Conservation (phyloP, 2,797 vertebrate genomes). For the Falco peregrinus region DNA sequence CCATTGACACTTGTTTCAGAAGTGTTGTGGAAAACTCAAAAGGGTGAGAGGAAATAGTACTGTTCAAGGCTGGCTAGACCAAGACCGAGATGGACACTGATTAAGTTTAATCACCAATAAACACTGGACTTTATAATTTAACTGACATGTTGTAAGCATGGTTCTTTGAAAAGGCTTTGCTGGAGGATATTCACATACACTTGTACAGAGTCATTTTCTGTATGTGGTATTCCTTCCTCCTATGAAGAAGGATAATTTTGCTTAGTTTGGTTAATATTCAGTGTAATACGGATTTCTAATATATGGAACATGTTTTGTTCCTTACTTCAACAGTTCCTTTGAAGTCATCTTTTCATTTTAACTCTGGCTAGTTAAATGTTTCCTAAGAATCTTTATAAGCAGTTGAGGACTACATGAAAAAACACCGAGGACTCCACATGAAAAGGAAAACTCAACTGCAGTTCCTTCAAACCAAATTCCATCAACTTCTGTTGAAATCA, state of each 20-base stretch:
- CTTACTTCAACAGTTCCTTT: neutral
- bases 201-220: neutral
- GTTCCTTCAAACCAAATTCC: conserved; percentile 49
- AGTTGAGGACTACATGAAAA: neutral
- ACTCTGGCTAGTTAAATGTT: conserved; percentile 19
- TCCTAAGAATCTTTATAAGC: conserved; percentile 1
- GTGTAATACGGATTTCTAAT: neutral
- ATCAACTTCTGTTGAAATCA: conserved; percentile 38
- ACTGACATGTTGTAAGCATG: neutral
- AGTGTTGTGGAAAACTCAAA: neutral
- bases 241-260: neutral
- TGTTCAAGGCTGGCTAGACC: neutral
- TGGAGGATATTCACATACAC: neutral
- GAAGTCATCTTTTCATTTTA: neutral
- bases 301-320: neutral
- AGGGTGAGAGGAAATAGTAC: neutral
- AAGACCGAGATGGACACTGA: neutral
- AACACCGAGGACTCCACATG: neutral
- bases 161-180: neutral
- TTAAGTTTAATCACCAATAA: neutral
- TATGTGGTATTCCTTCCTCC: neutral
- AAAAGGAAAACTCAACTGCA: conserved; percentile 9
- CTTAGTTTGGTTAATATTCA: neutral
- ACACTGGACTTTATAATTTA: neutral
- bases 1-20: neutral